phyloP scores from a whole-genome alignment of 2,797 vertebrate species.

The Sebastes iracundus region DNA sequence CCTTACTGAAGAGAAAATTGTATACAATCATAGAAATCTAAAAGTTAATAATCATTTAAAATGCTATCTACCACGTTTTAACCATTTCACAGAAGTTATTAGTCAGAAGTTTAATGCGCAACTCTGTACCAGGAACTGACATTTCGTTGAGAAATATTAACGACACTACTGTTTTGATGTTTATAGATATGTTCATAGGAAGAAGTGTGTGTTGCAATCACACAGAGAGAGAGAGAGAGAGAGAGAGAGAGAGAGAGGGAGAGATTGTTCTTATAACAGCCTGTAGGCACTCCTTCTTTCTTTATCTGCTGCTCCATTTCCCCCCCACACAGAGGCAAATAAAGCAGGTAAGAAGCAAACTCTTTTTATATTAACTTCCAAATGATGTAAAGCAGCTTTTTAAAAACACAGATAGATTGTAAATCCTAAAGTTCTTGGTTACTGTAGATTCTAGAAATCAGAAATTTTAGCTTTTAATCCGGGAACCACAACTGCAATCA shows the following conservation, averaged over 20 bases:
- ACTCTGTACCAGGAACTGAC: neutral
- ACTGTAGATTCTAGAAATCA: neutral
- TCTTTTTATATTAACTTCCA: constrained; percentile 1
- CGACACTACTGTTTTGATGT: neutral
- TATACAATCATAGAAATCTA: neutral
- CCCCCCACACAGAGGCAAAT: constrained; percentile 25
- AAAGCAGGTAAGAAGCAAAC: constrained; percentile 61
- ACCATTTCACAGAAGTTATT: neutral
- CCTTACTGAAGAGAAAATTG: neutral
- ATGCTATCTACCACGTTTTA: neutral
- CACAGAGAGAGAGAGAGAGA: neutral
- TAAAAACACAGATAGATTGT: neutral
- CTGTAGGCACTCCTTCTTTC: constrained; percentile 51
- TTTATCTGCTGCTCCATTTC: constrained; percentile 32
- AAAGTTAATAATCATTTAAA: neutral
- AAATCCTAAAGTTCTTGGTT: neutral
- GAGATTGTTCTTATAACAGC: constrained; percentile 4
- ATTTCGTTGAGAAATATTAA: neutral
- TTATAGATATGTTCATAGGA: constrained; percentile 21
- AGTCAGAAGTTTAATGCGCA: too few relatives aligned
- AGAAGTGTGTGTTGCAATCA: constrained; percentile 16
- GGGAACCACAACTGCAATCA: neutral
- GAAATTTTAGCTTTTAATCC: neutral
- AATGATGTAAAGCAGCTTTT: neutral
- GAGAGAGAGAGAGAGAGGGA: constrained; percentile 11